Evolutionary conservation across 2,888 invertebrate species (phyloP).

Genomic region (Thalpophila matura): DNA sequence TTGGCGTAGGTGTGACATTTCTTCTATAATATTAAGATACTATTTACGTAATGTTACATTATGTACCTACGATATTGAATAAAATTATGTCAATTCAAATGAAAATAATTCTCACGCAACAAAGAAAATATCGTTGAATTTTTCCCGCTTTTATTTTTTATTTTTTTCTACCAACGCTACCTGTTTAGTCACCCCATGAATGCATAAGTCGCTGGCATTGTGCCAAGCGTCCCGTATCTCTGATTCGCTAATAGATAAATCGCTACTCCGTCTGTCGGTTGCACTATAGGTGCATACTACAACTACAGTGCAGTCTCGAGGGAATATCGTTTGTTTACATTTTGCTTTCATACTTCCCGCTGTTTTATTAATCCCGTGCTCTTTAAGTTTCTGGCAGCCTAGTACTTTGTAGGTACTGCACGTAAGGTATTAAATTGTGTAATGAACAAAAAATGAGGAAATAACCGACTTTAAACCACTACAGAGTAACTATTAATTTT

Average conservation of each 20-base stretch:
- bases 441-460: neutral
- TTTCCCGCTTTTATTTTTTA: no score
- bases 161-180: constrained; percentile 57
- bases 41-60: no score
- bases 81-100: neutral
- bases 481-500: no score
- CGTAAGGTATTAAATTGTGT: constrained; percentile 9
- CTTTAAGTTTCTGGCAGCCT: constrained; percentile 45
- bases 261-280: constrained; percentile 62
- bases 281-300: constrained; percentile 52
- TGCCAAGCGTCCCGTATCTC: constrained; percentile 72
- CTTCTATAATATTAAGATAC: no score
- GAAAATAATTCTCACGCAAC: neutral
- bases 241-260: constrained; percentile 81
- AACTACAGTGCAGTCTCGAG: constrained; percentile 43
- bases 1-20: no score
- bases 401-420: constrained; percentile 31
- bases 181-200: constrained; percentile 70
- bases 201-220: constrained; percentile 70
- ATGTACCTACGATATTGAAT: neutral
- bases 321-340: constrained; percentile 58
- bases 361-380: constrained; percentile 40
- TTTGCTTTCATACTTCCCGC: constrained; percentile 53
- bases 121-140: no score
- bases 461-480: no score